Evolutionary conservation across 2,113 vertebrate species (phyloP), one percentile per base, ranked within the genome.

Genomic region (Ceratotherium simum): DNA sequence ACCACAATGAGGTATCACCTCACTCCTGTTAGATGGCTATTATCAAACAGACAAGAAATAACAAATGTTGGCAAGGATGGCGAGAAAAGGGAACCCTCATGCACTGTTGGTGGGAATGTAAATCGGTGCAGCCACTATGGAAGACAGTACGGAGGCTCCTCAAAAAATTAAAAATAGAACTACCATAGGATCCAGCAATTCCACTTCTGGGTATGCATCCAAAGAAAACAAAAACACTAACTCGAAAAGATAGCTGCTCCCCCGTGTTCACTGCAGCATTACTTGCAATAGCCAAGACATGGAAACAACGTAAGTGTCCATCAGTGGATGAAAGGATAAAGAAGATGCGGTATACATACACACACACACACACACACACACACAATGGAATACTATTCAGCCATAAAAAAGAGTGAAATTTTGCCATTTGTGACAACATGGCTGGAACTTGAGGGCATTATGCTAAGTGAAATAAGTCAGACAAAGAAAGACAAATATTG

Each of bases 331-430:
- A 58, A 60, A 6, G 42, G 42, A 25, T 29, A n/a, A 72, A 60
- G 2, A 72, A 60, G 2, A 46, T 2, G 33, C 21, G 27, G 20
- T 2, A 8, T 0, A 1, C 1, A 3, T 9, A 17, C 29, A 31
- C 27, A 64, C 14, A 17, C 29, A 31, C 27, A 64, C 27, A 5
- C 1, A 8, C 1, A 1, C 1, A 3, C 14, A 17, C 29, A 31
- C 27, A 64, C 27, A 62, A 23, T 10, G 8, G 51, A 69, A 25
- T 33, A 72, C 21, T 70, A n/a, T 46, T 46, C 51, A 8, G 31
- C 65, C 51, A n/a, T 20, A 20, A 42, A 39, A 54, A 56, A 67
- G 62, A 69, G 46, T 46, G 31, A 48, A 46, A n/a, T 72, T 21
- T 72, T 36, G 78, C 65, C 90, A 27, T 20, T 58, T 48, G 48